Evolutionary conservation across 2,797 vertebrate genomes (phyloP).

Genomic region (Cyclura pinguis): DNA sequence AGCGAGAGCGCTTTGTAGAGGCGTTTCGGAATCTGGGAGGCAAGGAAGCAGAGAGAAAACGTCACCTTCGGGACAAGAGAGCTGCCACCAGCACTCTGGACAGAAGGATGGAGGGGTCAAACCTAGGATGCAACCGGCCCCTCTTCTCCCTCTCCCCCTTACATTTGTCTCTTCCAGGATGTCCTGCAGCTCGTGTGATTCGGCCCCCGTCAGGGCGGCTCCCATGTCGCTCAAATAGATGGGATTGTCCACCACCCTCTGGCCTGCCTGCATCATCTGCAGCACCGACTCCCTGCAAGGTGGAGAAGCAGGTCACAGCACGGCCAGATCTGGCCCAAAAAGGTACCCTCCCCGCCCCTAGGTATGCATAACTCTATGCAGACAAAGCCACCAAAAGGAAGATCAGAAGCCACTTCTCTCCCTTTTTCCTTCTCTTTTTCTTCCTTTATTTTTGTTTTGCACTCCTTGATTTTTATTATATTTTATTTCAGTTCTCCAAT

Average conservation of each 20-base stretch:
- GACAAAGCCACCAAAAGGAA: no score
- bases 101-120: rapidly evolving
- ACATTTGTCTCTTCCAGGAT: slow-evolving; percentile 95
- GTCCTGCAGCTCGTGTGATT: slow-evolving; percentile 95
- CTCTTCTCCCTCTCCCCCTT: slow-evolving; percentile 60
- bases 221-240: slow-evolving; percentile 99
- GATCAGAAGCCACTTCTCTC: no score
- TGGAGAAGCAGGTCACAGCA: neutral
- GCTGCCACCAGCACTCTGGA: neutral
- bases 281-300: slow-evolving; percentile 92
- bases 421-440: no score
- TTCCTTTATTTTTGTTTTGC: no score
- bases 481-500: no score
- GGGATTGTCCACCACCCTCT: slow-evolving; percentile 97
- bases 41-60: neutral
- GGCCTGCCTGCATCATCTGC: slow-evolving; percentile 99
- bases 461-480: no score
- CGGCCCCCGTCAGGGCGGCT: slow-evolving; percentile 94
- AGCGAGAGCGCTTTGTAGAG: slow-evolving; percentile 97
- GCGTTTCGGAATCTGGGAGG: slow-evolving; percentile 91
- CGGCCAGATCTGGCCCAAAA: neutral
- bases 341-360: no score
- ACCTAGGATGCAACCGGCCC: neutral
- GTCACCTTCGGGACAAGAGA: no score
- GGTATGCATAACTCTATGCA: no score